Evolutionary conservation across 1,140 invertebrate species (phyloP), one percentile per base, ranked within the genome.

Genomic region (Drosophila trapezifrons): DNA sequence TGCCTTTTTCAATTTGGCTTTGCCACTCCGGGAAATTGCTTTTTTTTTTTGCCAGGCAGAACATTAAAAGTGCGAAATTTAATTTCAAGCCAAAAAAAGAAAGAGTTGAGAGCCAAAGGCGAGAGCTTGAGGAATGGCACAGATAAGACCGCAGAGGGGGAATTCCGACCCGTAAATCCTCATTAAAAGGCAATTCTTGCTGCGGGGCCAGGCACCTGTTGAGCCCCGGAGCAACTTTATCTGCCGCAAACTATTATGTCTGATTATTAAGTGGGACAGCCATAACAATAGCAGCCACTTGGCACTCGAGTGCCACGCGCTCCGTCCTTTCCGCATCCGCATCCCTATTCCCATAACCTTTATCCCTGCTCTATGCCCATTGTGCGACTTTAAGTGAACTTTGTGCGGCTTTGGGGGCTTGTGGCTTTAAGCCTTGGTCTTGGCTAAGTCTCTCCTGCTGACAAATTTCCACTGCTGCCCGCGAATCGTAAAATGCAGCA

Each of bases 51-150:
- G 73, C 75, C 32, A 54, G 25, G 9, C 8, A 57, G 27, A 72
- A 80, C 83, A 87, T 79, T 86, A 83, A 82, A 87, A 87, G 71
- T 87, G 79, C 66, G 47, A 86, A 86, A 87, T 86, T 86, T 75
- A 86, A 86, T 86, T 86, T 86, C 22, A 27, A 27, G 12, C 15
- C 32, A 25, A 37, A 47, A 55, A 47, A 59, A 32, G 56, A 49
- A 82, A 45, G 54, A 78, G 65, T 71, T 75, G 51, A n/a, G 59
- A 63, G 64, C 74, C 29, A 59, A 78, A 43, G 69, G 65, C 58
- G 18, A 77, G 55, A 37, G 58, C 49, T 59, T 74, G 57, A 73
- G 32, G 43, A 42, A 45, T 35, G 51, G 25, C 45, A 47, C 42
- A 46, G 52, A 60, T 62, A 56, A 60, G 38, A 56, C 54, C 35